Conservation (phyloP, 2,888 invertebrate genomes). For the Thalpophila matura region DNA sequence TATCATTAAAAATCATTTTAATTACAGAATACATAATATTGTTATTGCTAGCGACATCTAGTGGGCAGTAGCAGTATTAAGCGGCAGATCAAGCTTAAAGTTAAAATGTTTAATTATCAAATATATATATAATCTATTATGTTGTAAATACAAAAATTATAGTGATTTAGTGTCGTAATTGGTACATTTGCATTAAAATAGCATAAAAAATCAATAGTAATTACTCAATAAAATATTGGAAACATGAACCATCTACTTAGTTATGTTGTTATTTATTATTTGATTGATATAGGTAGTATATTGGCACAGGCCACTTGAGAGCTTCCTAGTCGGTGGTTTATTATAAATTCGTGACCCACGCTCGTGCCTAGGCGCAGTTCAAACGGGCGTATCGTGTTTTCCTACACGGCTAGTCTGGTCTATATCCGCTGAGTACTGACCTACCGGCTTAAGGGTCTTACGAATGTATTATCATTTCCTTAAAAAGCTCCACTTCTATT, state of each 20-base stretch:
- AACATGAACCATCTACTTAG: not conserved
- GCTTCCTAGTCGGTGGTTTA: conserved; percentile 71
- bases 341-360: conserved; percentile 74
- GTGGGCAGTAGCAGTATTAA: conserved; percentile 64
- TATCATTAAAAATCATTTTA: too few relatives aligned
- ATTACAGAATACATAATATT: too few relatives aligned
- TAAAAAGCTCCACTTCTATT: conserved; percentile 29
- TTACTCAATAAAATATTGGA: not conserved
- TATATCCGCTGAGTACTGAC: conserved; percentile 43
- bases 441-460: conserved; percentile 44
- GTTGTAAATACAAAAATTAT: too few relatives aligned
- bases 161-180: too few relatives aligned
- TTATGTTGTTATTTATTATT: conserved; percentile 8
- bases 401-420: conserved; percentile 44
- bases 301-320: conserved; percentile 30
- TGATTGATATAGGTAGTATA: conserved; percentile 16
- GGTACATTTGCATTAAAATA: too few relatives aligned
- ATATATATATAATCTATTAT: too few relatives aligned
- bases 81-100: not conserved
- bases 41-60: conserved; percentile 68
- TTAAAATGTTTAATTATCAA: too few relatives aligned
- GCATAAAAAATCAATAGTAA: too few relatives aligned
- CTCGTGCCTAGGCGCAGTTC: conserved; percentile 61
- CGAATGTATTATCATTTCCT: conserved; percentile 46
- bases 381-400: conserved; percentile 57